Percentiles rank a stretch among this genome's conserved stretches.
phyloP scores from a whole-genome alignment of 2,113 vertebrate genomes.

The Anseranas semipalmata region DNA sequence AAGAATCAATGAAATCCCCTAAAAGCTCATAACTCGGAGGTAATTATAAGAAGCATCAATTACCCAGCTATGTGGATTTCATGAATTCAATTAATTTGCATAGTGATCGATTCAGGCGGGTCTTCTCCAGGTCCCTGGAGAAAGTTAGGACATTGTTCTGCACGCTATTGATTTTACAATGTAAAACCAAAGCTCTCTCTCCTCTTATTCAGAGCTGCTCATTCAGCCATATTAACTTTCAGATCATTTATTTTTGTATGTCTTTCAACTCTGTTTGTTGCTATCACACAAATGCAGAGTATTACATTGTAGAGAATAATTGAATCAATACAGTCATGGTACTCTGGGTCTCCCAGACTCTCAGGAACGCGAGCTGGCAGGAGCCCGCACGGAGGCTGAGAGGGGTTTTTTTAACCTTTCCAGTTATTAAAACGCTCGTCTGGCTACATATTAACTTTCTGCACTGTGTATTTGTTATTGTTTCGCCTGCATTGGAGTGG shows the following conservation, averaged over 20 bases:
- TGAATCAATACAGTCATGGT: conserved; percentile 77
- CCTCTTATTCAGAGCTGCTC: conserved; percentile 77
- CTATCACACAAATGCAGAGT: conserved; percentile 81
- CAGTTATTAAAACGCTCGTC: conserved; percentile 35
- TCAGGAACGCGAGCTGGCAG: conserved; percentile 23
- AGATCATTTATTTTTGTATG: conserved; percentile 83
- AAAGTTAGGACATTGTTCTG: conserved; percentile 79
- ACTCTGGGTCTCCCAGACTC: conserved; percentile 56
- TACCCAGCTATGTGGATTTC: conserved; percentile 75
- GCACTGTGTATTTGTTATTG: neutral
- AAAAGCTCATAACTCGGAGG: conserved; percentile 80
- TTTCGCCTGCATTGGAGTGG: fast-evolving
- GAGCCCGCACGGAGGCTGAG: neutral
- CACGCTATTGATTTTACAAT: conserved; percentile 77
- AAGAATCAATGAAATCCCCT: conserved; percentile 77
- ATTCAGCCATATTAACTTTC: conserved; percentile 84
- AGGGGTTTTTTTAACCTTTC: conserved; percentile 36
- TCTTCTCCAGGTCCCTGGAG: conserved; percentile 65
- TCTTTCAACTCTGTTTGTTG: conserved; percentile 85
- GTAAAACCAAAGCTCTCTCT: conserved; percentile 73
- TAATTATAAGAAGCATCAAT: conserved; percentile 83
- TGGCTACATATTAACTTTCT: conserved; percentile 21
- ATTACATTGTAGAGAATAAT: conserved; percentile 80
- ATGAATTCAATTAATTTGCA: conserved; percentile 83
- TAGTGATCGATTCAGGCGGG: conserved; percentile 76